These are phyloP conservation scores for Cylindroiulus punctatus DNA, from an alignment of 2,888 invertebrate species.

Conservation along the genomic window DNA sequence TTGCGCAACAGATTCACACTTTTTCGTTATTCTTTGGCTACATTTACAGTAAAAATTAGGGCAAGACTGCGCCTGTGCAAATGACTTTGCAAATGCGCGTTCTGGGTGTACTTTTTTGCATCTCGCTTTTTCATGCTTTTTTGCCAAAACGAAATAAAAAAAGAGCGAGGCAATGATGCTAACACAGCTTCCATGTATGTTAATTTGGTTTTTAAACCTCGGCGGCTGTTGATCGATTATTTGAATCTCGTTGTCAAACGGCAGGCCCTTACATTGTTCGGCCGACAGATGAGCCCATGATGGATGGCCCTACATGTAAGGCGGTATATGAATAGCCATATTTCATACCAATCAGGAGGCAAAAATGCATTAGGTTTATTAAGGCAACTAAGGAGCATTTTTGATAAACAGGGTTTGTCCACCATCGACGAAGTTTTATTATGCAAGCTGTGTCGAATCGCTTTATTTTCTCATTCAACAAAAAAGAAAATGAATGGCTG, in stretches of 20 bases:
- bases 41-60: too few relatives aligned
- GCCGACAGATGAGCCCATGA: constrained; percentile 26
- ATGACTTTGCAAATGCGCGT: not conserved
- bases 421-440: not conserved
- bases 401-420: not conserved
- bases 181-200: constrained; percentile 25
- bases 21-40: too few relatives aligned
- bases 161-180: not conserved
- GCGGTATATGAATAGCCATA: constrained; percentile 33
- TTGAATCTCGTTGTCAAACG: constrained; percentile 24
- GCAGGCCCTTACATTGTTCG: constrained; percentile 18
- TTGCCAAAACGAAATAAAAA: not conserved
- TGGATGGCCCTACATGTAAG: constrained; percentile 40
- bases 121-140: not conserved
- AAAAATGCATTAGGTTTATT: constrained; percentile 47
- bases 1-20: too few relatives aligned
- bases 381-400: not conserved
- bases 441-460: constrained; percentile 7
- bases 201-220: constrained; percentile 25
- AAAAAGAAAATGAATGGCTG: not conserved
- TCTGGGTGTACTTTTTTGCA: not conserved
- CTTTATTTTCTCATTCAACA: not conserved
- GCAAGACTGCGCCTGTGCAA: not conserved
- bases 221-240: constrained; percentile 38
- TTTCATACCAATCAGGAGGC: constrained; percentile 30